Percentiles rank a stretch among this genome's conserved stretches.
These are phyloP conservation scores for Synanceia verrucosa DNA, from an alignment of 2,797 vertebrate genomes.

Conservation along the genomic window DNA sequence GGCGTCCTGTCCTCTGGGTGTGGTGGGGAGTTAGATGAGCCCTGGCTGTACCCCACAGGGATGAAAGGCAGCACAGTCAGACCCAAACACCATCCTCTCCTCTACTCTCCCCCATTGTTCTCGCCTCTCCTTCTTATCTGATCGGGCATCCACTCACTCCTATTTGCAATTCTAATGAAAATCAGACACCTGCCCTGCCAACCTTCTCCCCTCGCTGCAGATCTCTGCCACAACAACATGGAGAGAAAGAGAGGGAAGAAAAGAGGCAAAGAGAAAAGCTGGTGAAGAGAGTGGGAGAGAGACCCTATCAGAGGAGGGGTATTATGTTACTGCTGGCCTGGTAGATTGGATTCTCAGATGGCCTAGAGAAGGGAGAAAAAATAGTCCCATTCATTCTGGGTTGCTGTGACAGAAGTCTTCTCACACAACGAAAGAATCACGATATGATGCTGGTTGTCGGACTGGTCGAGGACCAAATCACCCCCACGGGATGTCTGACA, in stretches of 20 bases:
- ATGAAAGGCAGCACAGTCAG: constrained; percentile 58
- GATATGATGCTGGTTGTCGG: constrained; percentile 74
- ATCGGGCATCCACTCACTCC: constrained; percentile 83
- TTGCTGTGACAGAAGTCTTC: constrained; percentile 79
- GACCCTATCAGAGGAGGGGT: constrained; percentile 78
- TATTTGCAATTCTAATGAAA: constrained; percentile 97
- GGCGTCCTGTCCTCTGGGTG: constrained; percentile 48
- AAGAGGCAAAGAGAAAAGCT: constrained; percentile 48
- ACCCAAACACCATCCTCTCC: constrained; percentile 54
- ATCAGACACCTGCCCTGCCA: constrained; percentile 92
- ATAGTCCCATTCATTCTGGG: constrained; percentile 82
- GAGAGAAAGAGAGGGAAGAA: constrained; percentile 62
- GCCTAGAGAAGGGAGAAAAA: constrained; percentile 74
- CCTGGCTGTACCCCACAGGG: constrained; percentile 43
- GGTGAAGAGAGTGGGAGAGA: constrained; percentile 59
- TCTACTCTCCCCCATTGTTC: constrained; percentile 50
- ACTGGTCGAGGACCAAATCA: constrained; percentile 67
- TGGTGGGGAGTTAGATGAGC: constrained; percentile 57
- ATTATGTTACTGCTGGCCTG: constrained; percentile 82
- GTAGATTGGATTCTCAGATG: constrained; percentile 86
- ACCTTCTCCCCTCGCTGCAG: constrained; percentile 82
- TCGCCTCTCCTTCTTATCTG: constrained; percentile 82
- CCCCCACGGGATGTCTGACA: constrained; percentile 69
- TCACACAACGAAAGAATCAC: constrained; percentile 77
- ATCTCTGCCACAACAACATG: constrained; percentile 67